Base-by-base conservation (phyloP, 2,888 invertebrate species). In the Hirtodrosophila trivittata region DNA sequence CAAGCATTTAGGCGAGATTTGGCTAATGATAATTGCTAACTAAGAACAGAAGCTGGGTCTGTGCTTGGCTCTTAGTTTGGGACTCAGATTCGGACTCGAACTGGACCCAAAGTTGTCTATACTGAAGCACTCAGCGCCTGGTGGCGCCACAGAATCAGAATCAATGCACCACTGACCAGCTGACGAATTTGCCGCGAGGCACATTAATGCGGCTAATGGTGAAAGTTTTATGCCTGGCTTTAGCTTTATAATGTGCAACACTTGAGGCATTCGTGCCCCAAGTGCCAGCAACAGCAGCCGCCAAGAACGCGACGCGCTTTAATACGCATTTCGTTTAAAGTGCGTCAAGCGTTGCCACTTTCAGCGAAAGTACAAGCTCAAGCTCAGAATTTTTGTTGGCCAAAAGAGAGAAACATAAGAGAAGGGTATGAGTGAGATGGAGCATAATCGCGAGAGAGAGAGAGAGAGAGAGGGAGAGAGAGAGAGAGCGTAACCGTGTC, bases 171-270 rank as follows among this genome's bases (percentile, higher is more conserved):
- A 59, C 62, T 80, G 77, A 60, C 83, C 76, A 78, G 77, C 83
- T 83, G 84, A 83, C 67, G 80, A 80, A 75, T 83, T 78, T 71
- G 67, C 60, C 64, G 71, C 47, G 77, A 67, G 62, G 55, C 75
- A 68, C 80, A 78, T 83, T 83, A 78, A 77, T 69, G 81, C 72
- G 73, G 77, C 84, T 83, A 80, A 80, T 80, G 80, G 80, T 75
- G 57, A 80, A 80, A 80, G 80, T 80, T 83, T 83, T 83, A 83
- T 77, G 77, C 83, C 75, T 57, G 66, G 66, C 70, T 73, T 74
- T 60, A 62, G 73, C 70, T 70, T 52, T 74, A 69, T 75, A 73
- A 75, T 75, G 83, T 78, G 78, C 84, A 83, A 77, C 77, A 80
- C 77, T 80, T 80, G 77, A 72, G 66, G 72, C 69, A 51, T 51